Evolutionary conservation across 2,888 invertebrate genomes (phyloP).

Genomic region (Scrobipalpa costella): DNA sequence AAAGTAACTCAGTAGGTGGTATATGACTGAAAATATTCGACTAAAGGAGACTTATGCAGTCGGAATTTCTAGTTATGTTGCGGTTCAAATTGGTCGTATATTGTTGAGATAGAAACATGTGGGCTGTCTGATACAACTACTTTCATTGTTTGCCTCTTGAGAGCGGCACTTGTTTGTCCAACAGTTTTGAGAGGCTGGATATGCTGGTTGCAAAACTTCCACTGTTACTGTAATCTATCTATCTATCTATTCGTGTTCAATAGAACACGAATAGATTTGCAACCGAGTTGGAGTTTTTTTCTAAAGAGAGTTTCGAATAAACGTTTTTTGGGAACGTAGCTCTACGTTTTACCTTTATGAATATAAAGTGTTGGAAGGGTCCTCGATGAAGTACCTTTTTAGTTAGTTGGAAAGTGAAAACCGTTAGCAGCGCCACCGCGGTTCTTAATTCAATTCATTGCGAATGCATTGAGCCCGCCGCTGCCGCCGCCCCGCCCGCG

Average conservation of each 20-base stretch:
- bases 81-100: background rate
- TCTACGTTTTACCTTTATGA: background rate
- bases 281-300: too few relatives aligned
- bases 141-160: constrained; percentile 1
- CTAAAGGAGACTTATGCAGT: too few relatives aligned
- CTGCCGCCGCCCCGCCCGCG: background rate
- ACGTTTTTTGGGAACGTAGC: too few relatives aligned
- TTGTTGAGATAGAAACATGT: constrained; percentile 1
- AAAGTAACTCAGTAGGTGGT: too few relatives aligned
- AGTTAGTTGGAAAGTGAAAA: background rate
- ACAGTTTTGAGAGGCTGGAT: background rate
- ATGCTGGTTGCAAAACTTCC: background rate
- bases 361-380: background rate
- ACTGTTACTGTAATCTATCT: too few relatives aligned
- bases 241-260: too few relatives aligned
- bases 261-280: too few relatives aligned
- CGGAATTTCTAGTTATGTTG: too few relatives aligned
- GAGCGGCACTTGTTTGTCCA: background rate
- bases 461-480: background rate
- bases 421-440: constrained; percentile 5
- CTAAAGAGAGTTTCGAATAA: too few relatives aligned
- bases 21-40: too few relatives aligned
- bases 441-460: background rate
- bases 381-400: background rate
- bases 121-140: background rate